A percentile compares a stretch with the other conserved stretches of the same genome.
These are phyloP conservation scores for Monochamus saltuarius DNA, from an alignment of 1,140 invertebrate species.

Conservation along the genomic window DNA sequence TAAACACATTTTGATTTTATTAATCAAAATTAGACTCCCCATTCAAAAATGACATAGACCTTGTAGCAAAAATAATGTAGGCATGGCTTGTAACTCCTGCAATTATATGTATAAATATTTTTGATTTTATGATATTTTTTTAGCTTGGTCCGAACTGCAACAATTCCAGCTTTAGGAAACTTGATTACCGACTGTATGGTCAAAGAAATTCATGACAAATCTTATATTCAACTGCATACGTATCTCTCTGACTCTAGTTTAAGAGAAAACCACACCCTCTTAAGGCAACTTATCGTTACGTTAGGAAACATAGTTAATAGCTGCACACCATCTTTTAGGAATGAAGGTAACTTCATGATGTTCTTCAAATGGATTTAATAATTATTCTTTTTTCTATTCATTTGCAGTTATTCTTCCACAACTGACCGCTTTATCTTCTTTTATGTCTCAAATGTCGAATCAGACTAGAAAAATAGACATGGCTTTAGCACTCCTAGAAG, in stretches of 20 bases:
- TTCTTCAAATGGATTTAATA: too few species aligned
- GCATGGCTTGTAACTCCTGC: too few species aligned
- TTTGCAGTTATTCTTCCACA: constrained; percentile 67
- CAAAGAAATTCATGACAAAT: constrained; percentile 67
- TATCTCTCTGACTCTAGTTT: constrained; percentile 60
- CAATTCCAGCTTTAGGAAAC: constrained; percentile 64
- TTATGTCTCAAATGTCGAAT: constrained; percentile 57
- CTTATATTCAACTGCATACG: constrained; percentile 70
- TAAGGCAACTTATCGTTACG: constrained; percentile 56
- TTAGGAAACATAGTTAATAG: constrained; percentile 56
- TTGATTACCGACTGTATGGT: constrained; percentile 62
- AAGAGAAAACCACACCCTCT: constrained; percentile 52
- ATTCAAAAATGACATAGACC: too few species aligned
- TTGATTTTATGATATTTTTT: constrained; percentile 30
- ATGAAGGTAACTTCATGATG: constrained; percentile 54
- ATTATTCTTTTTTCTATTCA: constrained; percentile 13
- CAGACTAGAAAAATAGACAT: constrained; percentile 61
- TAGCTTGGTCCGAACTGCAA: constrained; percentile 64
- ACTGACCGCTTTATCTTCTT: constrained; percentile 60
- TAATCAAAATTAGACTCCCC: too few species aligned
- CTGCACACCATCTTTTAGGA: constrained; percentile 57
- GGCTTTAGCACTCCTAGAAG: constrained; percentile 63
- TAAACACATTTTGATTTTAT: too few species aligned
- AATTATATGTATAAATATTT: too few species aligned
- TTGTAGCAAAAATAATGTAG: too few species aligned